Percentiles rank a stretch among this genome's conserved stretches.
These are phyloP conservation scores for Onychorhynchus coronatus DNA, from an alignment of 2,113 vertebrate genomes.

Conservation along the genomic window DNA sequence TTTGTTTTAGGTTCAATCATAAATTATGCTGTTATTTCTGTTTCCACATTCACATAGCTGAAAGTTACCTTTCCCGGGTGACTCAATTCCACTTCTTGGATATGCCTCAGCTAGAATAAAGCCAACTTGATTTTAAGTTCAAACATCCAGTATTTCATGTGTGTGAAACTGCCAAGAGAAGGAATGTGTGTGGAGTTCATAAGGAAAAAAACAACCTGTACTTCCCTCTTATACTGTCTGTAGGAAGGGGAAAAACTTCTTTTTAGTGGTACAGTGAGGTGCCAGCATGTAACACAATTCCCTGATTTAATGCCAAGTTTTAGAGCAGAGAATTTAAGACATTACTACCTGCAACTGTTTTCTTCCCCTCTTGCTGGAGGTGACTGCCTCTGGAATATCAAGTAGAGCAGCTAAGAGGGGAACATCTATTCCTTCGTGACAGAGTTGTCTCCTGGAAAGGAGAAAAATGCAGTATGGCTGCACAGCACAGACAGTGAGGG, in stretches of 20 bases:
- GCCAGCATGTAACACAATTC: background rate
- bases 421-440: background rate
- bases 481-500: background rate
- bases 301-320: background rate
- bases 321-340: background rate
- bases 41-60: background rate
- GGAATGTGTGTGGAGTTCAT: background rate
- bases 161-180: background rate
- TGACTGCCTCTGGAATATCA: background rate
- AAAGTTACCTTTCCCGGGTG: background rate
- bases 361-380: background rate
- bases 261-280: background rate
- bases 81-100: background rate
- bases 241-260: background rate
- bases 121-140: background rate
- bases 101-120: background rate
- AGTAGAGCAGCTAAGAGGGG: background rate
- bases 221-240: background rate
- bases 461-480: background rate
- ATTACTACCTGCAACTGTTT: background rate
- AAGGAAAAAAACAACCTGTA: fast-evolving
- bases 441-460: background rate
- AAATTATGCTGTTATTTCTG: background rate
- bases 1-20: background rate
- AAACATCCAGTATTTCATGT: background rate